These are phyloP conservation scores for Acropora yongei DNA, from an alignment of 64 coral and sea anemone genomes.

Conservation along the genomic window DNA sequence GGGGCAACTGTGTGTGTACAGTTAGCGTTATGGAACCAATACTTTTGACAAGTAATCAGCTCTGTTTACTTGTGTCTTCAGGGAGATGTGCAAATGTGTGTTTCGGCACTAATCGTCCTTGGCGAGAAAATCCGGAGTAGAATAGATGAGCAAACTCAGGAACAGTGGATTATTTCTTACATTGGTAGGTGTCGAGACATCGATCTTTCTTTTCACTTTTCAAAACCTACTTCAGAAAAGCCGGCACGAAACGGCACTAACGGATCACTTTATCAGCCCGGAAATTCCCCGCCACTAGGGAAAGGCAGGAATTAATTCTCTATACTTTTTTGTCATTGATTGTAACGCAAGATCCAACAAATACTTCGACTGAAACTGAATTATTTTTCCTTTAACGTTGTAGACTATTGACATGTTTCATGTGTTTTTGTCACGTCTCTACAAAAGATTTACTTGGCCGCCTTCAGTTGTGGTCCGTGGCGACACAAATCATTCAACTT, in stretches of 20 bases:
- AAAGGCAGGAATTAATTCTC: background rate
- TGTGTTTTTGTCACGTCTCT: background rate
- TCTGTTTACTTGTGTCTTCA: background rate
- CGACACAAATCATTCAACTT: slow-evolving; percentile 87
- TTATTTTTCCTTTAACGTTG: too few relatives aligned
- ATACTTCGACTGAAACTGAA: too few relatives aligned
- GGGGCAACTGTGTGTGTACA: too few relatives aligned
- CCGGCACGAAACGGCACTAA: too few relatives aligned
- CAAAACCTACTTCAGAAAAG: too few relatives aligned
- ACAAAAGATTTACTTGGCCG: slow-evolving; percentile 83
- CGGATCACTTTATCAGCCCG: too few relatives aligned
- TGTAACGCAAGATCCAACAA: too few relatives aligned
- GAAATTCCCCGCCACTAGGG: too few relatives aligned
- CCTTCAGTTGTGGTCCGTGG: slow-evolving; percentile 88
- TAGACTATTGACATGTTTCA: background rate
- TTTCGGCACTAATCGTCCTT: slow-evolving; percentile 90
- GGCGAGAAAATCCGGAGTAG: slow-evolving; percentile 90
- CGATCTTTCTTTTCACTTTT: too few relatives aligned
- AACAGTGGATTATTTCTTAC: slow-evolving; percentile 94
- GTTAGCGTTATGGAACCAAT: too few relatives aligned
- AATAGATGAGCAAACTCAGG: slow-evolving; percentile 89
- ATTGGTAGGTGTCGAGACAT: slow-evolving; percentile 61
- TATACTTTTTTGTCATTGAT: too few relatives aligned
- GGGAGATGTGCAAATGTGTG: slow-evolving; percentile 98
- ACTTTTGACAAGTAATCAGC: too few relatives aligned